phyloP scores from a whole-genome alignment of 2,113 vertebrate species.

The Nicator chloris region DNA sequence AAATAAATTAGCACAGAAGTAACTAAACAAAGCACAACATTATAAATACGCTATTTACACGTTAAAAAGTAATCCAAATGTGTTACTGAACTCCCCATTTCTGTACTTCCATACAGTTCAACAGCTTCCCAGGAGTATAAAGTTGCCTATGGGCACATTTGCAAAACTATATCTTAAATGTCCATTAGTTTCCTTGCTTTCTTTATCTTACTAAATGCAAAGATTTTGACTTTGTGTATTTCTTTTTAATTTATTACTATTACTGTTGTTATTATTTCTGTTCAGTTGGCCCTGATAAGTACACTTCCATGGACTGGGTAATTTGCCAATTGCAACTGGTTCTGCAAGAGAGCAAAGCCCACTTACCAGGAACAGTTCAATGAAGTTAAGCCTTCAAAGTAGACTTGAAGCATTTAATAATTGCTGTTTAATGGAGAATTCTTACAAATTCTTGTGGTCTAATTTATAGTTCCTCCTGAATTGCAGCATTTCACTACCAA shows the following conservation, averaged over 20 bases:
- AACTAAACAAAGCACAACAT: background rate
- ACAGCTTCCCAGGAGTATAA: background rate
- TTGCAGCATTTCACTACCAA: background rate
- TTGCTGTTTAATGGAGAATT: background rate
- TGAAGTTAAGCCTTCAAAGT: background rate
- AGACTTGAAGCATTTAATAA: background rate
- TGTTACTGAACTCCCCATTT: background rate
- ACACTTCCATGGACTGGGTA: background rate
- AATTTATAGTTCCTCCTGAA: background rate
- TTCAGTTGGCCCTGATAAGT: background rate
- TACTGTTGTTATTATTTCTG: background rate
- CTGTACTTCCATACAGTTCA: background rate
- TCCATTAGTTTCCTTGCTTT: background rate
- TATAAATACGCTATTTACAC: background rate
- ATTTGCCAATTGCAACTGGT: background rate
- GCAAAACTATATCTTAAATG: background rate
- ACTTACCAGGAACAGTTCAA: background rate
- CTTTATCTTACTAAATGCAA: background rate
- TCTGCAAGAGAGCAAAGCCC: background rate
- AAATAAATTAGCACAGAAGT: background rate
- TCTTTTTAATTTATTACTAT: background rate
- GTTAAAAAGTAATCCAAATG: background rate
- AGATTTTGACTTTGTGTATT: background rate
- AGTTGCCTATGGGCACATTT: fast-evolving
- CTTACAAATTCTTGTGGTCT: background rate